Evolutionary conservation across 2,797 vertebrate genomes (phyloP), one percentile per base, ranked within the genome.

Genomic region (Sebastes minor): DNA sequence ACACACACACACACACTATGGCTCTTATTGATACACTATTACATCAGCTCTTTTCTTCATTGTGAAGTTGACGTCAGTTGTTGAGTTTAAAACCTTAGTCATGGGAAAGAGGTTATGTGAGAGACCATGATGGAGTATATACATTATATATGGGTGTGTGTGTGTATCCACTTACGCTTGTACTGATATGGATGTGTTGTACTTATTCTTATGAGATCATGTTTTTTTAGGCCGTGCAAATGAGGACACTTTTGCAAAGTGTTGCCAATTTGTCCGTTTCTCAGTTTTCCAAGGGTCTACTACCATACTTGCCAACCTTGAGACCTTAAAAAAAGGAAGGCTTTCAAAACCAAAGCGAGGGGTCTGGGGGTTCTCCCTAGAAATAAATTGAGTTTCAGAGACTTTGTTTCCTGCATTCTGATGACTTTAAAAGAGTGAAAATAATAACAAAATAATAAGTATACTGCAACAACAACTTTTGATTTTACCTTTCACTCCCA

Each of bases 21-120:
- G 70, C 38, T 70, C 16, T 68, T 78, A 56, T n/a, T 61, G 60
- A 78, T 25, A 71, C 28, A 46, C 70, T 77, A 33, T 72, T 25
- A 68, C 71, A 63, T 59, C 33, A 65, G 53, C 32, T 52, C 52
- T 67, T 66, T 69, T 65, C 69, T 56, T 66, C 27, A 23, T 23
- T 30, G 22, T 70, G 4, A 65, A 38, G 22, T 38, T 69, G 42
- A 73, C 59, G 33, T 76, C 61, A 70, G n/a, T 64, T 66, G 32
- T 30, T 71, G 16, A 75, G 25, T 59, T 77, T 53, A 71, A 61
- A 75, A 49, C 5, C 11, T 65, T 33, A 57, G 52, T 81, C 65
- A 77, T 14, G 65, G 30, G 60, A 66, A 63, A 59, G 46, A 32
- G 33, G 65, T 55, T 59, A 59, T 59, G 2, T 42, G 77, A 62